Base-by-base conservation (phyloP, 2,797 vertebrate species). In the Alcedo quadribrachys region DNA sequence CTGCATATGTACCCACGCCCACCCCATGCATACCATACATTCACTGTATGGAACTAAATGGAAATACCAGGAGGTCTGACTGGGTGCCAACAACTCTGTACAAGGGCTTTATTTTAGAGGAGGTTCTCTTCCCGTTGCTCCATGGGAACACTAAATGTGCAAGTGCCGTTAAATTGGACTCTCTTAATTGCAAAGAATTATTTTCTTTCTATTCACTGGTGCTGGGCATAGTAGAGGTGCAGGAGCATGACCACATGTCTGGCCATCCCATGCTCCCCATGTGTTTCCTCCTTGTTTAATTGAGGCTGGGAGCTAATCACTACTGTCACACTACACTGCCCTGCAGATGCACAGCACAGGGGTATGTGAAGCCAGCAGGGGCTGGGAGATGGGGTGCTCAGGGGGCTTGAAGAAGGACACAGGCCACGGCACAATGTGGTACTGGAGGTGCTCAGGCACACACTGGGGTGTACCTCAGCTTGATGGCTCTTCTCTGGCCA, bases 381-480 rank as follows among this genome's bases (percentile, higher is more conserved):
- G 12, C 4, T 32, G 48, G 35, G 35, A 27, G 6, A 1, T 2
- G 40, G 74, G 66, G 19, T 19, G 46, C 78, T 48, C 30, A 4
- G 50, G 51, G 60, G 21, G 24, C 18, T 37, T 3, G 55, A 75
- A 66, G 70, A 37, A 61, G 67, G n/a, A 58, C 25, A 28, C 14
- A 12, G 48, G 18, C 11, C 71, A 3, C 1, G 46, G 87, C 74
- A 71, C 11, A 2, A 13, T 0, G 1, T 9, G 25, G 48, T 66
- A 54, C 2, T 0, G 2, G 50, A 40, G 45, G 37, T 33, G 66
- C 67, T 81, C 54, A 54, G 35, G 66, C 51, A 70, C 76, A 50
- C 28, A 0, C 48, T 22, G 60, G 15, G 35, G 6, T 61, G 69
- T 8, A 17, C 8, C n/a, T 46, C 51, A 58, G 53, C 87, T 77